Conservation (phyloP, 2,113 vertebrate species). For the Hippocampus barbouri region DNA sequence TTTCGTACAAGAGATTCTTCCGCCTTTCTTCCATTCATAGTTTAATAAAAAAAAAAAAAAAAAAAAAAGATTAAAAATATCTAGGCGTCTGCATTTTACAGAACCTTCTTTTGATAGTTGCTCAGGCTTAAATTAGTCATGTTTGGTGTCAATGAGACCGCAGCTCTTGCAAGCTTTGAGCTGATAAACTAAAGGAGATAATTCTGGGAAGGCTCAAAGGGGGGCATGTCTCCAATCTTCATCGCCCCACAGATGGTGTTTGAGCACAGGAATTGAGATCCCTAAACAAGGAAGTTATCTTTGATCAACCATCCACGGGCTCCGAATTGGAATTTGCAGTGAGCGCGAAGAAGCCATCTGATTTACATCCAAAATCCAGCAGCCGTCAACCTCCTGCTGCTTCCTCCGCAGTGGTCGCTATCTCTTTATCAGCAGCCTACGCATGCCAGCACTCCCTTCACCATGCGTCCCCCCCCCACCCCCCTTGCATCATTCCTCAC, state of each 20-base stretch:
- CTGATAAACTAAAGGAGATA: slow-evolving; percentile 3
- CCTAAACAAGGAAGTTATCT: slow-evolving; percentile 32
- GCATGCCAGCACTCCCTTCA: slow-evolving; percentile 64
- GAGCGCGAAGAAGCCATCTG: slow-evolving; percentile 14
- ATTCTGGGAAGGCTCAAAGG: slow-evolving; percentile 5
- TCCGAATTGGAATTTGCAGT: slow-evolving; percentile 7
- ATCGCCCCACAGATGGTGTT: slow-evolving; percentile 8
- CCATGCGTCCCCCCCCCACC: slow-evolving; percentile 11
- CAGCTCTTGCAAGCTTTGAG: background rate
- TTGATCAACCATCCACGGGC: slow-evolving; percentile 37
- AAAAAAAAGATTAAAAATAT: too few relatives aligned
- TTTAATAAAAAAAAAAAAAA: too few relatives aligned
- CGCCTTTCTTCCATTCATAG: too few relatives aligned
- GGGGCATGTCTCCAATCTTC: background rate
- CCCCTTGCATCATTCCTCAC: slow-evolving; percentile 30
- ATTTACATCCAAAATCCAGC: slow-evolving; percentile 58
- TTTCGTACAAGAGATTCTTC: too few relatives aligned
- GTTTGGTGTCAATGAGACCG: background rate
- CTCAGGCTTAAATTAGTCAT: background rate
- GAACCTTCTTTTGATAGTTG: background rate
- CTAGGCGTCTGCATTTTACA: background rate
- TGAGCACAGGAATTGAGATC: slow-evolving; percentile 33
- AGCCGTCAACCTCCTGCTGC: slow-evolving; percentile 62
- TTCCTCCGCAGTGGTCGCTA: slow-evolving; percentile 47
- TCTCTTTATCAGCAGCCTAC: slow-evolving; percentile 62